phyloP scores from a whole-genome alignment of 2,888 invertebrate genomes.

The Aplocera efformata region DNA sequence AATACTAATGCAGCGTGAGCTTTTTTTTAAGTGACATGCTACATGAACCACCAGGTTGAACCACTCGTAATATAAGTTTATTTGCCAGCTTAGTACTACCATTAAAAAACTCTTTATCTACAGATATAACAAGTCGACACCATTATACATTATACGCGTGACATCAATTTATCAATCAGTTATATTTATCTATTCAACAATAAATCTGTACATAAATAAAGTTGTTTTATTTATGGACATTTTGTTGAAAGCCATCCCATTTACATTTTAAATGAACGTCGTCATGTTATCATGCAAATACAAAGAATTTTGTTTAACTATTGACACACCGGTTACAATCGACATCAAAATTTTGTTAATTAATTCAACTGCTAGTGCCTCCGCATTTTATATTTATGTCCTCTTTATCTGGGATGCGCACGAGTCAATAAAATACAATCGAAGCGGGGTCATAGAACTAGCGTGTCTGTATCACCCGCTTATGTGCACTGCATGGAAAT shows the following conservation, averaged over 20 bases:
- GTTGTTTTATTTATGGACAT: slow-evolving; percentile 25
- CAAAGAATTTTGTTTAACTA: slow-evolving; percentile 65
- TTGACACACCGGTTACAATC: slow-evolving; percentile 49
- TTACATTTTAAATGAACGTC: slow-evolving; percentile 29
- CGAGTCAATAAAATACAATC: slow-evolving; percentile 70
- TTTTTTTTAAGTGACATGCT: no score
- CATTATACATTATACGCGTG: background rate
- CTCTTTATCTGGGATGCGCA: slow-evolving; percentile 66
- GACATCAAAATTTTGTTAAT: slow-evolving; percentile 70
- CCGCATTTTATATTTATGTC: slow-evolving; percentile 67
- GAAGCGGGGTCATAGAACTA: slow-evolving; percentile 28
- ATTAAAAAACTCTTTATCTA: no score
- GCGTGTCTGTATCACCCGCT: slow-evolving; percentile 14
- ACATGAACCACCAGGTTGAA: no score
- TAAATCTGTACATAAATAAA: slow-evolving; percentile 21
- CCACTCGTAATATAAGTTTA: no score
- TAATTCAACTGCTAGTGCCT: slow-evolving; percentile 71
- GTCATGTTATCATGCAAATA: slow-evolving; percentile 39
- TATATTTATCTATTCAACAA: background rate
- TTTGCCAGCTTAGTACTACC: no score
- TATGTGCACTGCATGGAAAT: background rate
- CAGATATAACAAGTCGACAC: no score
- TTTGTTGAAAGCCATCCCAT: slow-evolving; percentile 22
- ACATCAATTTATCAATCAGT: slow-evolving; percentile 6
- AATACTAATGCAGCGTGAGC: no score